Conservation (phyloP, 2,113 vertebrate genomes). For the Ceyx melanurus region DNA sequence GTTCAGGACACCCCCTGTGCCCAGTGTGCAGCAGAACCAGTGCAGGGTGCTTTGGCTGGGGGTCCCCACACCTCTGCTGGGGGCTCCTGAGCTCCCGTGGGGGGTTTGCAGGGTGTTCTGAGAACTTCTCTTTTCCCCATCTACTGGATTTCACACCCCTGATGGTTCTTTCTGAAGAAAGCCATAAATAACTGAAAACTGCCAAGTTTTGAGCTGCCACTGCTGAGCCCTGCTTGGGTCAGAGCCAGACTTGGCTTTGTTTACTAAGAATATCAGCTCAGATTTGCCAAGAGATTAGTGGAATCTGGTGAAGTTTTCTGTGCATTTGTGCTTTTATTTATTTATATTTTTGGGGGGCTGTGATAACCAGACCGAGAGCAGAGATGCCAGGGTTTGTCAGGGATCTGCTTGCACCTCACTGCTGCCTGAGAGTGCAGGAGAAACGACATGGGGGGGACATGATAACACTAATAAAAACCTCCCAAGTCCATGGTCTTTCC, state of each 20-base stretch:
- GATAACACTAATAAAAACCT: neutral
- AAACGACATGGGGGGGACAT: neutral
- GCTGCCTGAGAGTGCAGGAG: neutral
- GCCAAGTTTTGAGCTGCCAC: neutral
- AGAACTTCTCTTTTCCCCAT: neutral
- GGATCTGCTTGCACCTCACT: neutral
- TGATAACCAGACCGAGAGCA: neutral
- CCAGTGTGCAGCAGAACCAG: too few relatives aligned
- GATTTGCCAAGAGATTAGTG: neutral
- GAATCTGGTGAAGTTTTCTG: neutral
- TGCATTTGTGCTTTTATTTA: neutral
- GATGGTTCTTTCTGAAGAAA: neutral
- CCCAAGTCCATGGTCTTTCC: neutral
- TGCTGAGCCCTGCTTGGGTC: neutral
- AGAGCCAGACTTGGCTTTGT: neutral
- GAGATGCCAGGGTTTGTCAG: neutral
- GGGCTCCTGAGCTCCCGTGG: neutral
- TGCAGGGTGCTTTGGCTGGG: neutral
- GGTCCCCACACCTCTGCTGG: accelerated
- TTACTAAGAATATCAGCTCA: neutral
- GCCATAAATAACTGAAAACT: neutral
- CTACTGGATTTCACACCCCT: neutral
- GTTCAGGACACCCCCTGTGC: accelerated
- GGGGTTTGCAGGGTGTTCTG: neutral
- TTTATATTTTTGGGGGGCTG: neutral